Base-by-base conservation (phyloP, 2,797 vertebrate genomes). In the Muscicapa comitata region DNA sequence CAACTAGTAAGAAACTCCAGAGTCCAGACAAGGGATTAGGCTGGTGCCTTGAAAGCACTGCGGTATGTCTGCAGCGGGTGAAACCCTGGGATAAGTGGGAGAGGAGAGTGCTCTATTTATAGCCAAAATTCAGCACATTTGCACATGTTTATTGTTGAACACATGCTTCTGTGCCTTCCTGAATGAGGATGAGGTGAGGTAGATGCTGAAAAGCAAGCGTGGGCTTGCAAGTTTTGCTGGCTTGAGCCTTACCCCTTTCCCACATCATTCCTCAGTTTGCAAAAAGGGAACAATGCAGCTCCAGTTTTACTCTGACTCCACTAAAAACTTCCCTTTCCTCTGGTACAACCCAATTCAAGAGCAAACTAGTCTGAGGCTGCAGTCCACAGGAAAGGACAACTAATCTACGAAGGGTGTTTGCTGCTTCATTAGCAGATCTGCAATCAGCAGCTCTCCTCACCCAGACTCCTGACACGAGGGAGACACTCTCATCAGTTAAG, bases 121-220 rank as follows among this genome's bases (percentile, higher is more conserved):
- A 94, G 95, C 79, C 82, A 57, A 87, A 87, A 92, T 68, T 33
- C 92, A 86, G 92, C 91, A 88, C 82, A 90, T 77, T 95, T 71
- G 78, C 87, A 91, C 90, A 55, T 55, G 88, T 82, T 93, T 91
- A 68, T 74, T 87, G 88, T 83, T 51, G 82, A 92, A 94, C 87
- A 78, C 82, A 77, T 55, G 94, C 86, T 92, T 48, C 87, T 91
- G 65, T 23, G 75, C 92, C 50, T 85, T 51, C 74, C 78, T 86
- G 81, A 88, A 89, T 17, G 61, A 86, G 91, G 84, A 96, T 57
- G 89, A 68, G 68, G 78, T 12, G 80, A 96, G 85, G 87, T 72
- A 78, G 73, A 90, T 55, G 85, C 23, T 19, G 63, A 72, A 90
- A 88, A 92, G 89, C 94, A 78, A 96, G 94, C 11, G 21, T 72